Evolutionary conservation across 2,113 vertebrate species (phyloP).

Genomic region (Proteles cristata): DNA sequence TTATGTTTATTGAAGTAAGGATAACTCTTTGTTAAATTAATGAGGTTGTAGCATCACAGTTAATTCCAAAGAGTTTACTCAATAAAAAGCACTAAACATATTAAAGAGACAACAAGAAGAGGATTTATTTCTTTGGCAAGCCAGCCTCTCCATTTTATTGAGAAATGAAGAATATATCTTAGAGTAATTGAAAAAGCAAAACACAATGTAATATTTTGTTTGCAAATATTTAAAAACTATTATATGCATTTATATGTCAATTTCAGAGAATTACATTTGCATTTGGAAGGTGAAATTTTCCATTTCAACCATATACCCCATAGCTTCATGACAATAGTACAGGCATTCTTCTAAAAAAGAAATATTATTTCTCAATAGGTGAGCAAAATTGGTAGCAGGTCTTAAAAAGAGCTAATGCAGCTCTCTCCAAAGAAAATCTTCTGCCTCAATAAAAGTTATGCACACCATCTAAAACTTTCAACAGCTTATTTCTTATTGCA

Average conservation of each 20-base stretch:
- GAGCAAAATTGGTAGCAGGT: not conserved
- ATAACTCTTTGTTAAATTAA: conserved; percentile 59
- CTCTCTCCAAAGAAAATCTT: not conserved
- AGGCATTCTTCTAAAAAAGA: not conserved
- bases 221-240: conserved; percentile 29
- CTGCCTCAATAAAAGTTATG: not conserved
- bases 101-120: not conserved
- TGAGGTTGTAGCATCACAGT: conserved; percentile 48
- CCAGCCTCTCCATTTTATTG: conserved; percentile 8
- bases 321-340: not conserved
- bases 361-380: not conserved
- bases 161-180: conserved; percentile 46
- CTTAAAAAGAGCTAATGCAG: not conserved
- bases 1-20: conserved; percentile 62
- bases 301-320: not conserved
- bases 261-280: not conserved
- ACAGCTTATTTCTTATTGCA: not conserved
- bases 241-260: not conserved
- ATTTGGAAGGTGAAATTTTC: conserved; percentile 19
- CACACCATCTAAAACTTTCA: not conserved
- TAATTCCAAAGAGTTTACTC: conserved; percentile 67
- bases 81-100: not conserved
- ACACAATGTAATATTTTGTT: not conserved
- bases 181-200: conserved; percentile 24
- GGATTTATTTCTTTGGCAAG: conserved; percentile 41